phyloP scores from a whole-genome alignment of 2,888 invertebrate species.

The Drosophila mimica region DNA sequence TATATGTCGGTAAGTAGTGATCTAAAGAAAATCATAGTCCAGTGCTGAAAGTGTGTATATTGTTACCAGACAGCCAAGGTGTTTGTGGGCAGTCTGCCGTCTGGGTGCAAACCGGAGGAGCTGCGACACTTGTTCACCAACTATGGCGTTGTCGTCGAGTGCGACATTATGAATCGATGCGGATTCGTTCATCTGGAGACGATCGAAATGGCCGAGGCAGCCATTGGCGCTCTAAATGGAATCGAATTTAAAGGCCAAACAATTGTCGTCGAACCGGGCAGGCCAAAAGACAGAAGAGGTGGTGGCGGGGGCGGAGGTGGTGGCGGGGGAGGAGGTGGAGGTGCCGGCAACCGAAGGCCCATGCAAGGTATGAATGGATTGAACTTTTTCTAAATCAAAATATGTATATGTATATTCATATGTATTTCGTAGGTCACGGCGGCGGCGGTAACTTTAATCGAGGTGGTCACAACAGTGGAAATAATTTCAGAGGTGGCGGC shows the following conservation, averaged over 20 bases:
- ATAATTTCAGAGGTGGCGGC: constrained; percentile 50
- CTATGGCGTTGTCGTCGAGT: constrained; percentile 95
- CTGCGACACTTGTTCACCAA: constrained; percentile 93
- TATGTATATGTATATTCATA: neutral
- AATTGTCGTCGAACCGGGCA: constrained; percentile 93
- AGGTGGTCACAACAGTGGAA: constrained; percentile 70
- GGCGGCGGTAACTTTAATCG: constrained; percentile 51
- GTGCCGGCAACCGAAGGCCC: constrained; percentile 51
- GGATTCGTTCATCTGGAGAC: constrained; percentile 97
- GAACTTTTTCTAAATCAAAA: neutral
- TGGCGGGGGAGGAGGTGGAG: constrained; percentile 85
- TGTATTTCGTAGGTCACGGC: constrained; percentile 15
- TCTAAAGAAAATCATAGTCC: neutral
- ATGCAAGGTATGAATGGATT: constrained; percentile 38
- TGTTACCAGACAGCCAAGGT: constrained; percentile 89
- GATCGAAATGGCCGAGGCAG: constrained; percentile 92
- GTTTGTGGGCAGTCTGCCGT: constrained; percentile 96
- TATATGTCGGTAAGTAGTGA: constrained; percentile 55
- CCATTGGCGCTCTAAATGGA: constrained; percentile 92
- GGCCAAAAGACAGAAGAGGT: constrained; percentile 88
- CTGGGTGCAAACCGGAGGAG: constrained; percentile 93
- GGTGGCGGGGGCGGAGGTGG: constrained; percentile 85
- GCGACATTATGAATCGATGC: constrained; percentile 97
- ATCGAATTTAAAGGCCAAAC: constrained; percentile 92
- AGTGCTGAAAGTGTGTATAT: neutral